Conservation (phyloP, 2,113 vertebrate species). For the Eurypyga helias region DNA sequence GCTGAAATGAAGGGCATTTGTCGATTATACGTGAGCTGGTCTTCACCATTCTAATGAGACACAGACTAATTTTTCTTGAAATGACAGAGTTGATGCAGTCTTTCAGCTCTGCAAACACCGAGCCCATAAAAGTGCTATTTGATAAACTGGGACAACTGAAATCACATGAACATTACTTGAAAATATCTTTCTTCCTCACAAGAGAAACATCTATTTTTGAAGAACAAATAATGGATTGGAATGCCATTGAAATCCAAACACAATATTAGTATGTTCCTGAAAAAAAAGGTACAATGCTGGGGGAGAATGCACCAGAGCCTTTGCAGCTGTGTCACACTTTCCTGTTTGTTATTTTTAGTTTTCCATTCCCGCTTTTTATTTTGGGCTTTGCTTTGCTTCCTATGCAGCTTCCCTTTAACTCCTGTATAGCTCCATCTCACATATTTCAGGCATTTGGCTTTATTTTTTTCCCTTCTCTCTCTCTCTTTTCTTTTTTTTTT, state of each 20-base stretch:
- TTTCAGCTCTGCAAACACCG: neutral
- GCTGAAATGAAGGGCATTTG: neutral
- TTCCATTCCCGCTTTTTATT: constrained; percentile 83
- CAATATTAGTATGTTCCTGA: constrained; percentile 77
- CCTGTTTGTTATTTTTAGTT: constrained; percentile 84
- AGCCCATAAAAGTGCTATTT: neutral
- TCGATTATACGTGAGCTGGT: neutral
- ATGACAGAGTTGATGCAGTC: neutral
- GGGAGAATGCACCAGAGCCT: constrained; percentile 62
- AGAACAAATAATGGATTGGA: constrained; percentile 73
- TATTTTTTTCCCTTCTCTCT: neutral
- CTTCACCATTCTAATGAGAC: neutral
- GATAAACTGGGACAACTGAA: neutral
- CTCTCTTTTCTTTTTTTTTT: neutral
- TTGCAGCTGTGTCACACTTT: constrained; percentile 76
- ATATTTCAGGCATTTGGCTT: constrained; percentile 66
- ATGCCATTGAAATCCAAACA: constrained; percentile 80
- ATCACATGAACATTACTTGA: constrained; percentile 18
- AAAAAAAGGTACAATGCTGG: constrained; percentile 73
- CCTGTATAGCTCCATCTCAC: constrained; percentile 62
- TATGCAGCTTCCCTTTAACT: constrained; percentile 80
- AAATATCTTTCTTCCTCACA: constrained; percentile 55
- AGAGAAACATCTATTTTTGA: constrained; percentile 77
- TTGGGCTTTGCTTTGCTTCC: constrained; percentile 80
- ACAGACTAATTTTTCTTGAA: neutral